Evolutionary conservation across 2,797 vertebrate genomes (phyloP).

Genomic region (Rallus crepitans): DNA sequence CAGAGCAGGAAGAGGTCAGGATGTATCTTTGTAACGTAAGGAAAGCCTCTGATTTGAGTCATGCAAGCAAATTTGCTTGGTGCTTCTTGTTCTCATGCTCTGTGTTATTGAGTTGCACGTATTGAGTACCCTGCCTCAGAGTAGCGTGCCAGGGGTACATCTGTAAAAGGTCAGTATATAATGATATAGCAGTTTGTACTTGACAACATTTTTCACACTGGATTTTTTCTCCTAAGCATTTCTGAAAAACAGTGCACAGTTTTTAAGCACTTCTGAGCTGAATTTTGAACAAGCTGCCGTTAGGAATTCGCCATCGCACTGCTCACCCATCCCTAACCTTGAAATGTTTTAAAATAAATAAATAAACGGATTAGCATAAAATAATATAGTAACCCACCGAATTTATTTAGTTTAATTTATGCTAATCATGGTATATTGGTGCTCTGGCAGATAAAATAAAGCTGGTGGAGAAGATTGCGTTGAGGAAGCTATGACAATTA

Average conservation of each 20-base stretch:
- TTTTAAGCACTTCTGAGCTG: slow-evolving; percentile 44
- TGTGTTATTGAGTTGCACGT: not conserved
- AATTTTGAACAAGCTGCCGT: slow-evolving; percentile 40
- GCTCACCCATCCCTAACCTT: slow-evolving; percentile 71
- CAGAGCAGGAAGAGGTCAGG: not conserved
- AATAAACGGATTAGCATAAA: slow-evolving; percentile 74
- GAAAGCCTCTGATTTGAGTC: slow-evolving; percentile 16
- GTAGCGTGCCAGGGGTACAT: not conserved
- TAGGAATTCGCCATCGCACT: slow-evolving; percentile 41
- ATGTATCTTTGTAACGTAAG: not conserved
- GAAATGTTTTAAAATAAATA: slow-evolving; percentile 71
- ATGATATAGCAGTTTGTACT: slow-evolving; percentile 55
- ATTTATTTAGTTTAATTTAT: slow-evolving; percentile 82
- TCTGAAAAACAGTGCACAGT: slow-evolving; percentile 37
- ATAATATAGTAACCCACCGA: slow-evolving; percentile 78
- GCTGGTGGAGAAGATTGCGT: slow-evolving; percentile 72
- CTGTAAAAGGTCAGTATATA: slow-evolving; percentile 64
- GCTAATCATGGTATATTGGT: slow-evolving; percentile 78
- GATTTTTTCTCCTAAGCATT: slow-evolving; percentile 59
- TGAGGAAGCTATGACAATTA: slow-evolving; percentile 78
- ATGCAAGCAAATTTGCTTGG: not conserved
- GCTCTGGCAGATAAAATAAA: slow-evolving; percentile 81
- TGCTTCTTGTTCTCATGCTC: not conserved
- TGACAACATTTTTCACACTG: slow-evolving; percentile 52
- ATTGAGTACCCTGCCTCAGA: slow-evolving; percentile 12